Conservation (phyloP, 2,113 vertebrate genomes). For the Chroicocephalus ridibundus region DNA sequence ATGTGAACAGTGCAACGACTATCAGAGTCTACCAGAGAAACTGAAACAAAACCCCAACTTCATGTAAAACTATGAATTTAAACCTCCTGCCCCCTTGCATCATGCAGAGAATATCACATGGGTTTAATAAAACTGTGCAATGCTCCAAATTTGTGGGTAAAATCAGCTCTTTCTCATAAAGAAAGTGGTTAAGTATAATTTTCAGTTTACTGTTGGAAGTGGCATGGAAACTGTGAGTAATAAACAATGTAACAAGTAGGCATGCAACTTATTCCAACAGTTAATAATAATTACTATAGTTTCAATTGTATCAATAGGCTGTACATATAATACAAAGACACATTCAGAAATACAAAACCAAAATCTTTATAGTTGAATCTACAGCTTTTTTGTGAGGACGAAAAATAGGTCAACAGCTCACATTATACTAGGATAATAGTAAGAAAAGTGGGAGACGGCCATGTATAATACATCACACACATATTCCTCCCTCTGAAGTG, state of each 20-base stretch:
- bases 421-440: neutral
- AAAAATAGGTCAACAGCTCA: neutral
- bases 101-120: constrained; percentile 28
- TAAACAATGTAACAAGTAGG: neutral
- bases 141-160: constrained; percentile 42
- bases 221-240: constrained; percentile 51
- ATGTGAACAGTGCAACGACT: neutral
- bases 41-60: neutral
- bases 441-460: neutral
- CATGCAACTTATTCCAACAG: neutral
- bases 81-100: neutral
- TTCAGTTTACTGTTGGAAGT: constrained; percentile 5
- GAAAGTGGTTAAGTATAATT: constrained; percentile 27
- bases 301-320: neutral
- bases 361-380: neutral
- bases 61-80: neutral
- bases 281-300: neutral
- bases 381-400: neutral
- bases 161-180: constrained; percentile 32
- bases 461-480: neutral
- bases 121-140: constrained; percentile 24
- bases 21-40: neutral
- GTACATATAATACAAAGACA: neutral
- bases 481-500: neutral
- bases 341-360: neutral